Evolutionary conservation across 2,797 vertebrate species (phyloP).

Genomic region (Poeciliopsis gracilis): DNA sequence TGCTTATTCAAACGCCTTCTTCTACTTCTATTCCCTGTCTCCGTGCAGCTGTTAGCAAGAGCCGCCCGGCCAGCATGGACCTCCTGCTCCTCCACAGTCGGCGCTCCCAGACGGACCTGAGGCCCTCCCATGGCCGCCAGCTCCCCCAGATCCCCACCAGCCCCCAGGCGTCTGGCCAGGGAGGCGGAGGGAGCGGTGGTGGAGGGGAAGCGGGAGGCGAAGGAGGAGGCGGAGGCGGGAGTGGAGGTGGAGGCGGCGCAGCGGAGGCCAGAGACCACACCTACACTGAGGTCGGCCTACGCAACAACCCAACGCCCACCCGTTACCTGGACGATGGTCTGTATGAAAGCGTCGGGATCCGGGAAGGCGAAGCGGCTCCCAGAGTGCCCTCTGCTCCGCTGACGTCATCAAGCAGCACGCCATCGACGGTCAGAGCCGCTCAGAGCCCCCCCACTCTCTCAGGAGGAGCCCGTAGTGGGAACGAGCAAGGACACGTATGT

Average conservation of each 20-base stretch:
- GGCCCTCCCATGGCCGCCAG: conserved; percentile 72
- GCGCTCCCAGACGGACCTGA: conserved; percentile 77
- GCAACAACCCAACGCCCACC: conserved; percentile 67
- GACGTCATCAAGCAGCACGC: conserved; percentile 53
- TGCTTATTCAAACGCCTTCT: background rate
- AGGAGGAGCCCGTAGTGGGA: conserved; percentile 54
- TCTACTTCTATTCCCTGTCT: background rate
- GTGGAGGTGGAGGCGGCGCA: conserved; percentile 42
- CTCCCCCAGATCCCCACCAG: conserved; percentile 76
- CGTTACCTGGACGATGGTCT: conserved; percentile 78
- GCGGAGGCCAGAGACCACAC: conserved; percentile 74
- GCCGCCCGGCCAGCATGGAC: conserved; percentile 84
- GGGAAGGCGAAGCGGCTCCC: conserved; percentile 52
- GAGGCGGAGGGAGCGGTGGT: conserved; percentile 47
- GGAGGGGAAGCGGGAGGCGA: conserved; percentile 45
- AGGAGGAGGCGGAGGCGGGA: conserved; percentile 43
- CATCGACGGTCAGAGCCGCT: conserved; percentile 49
- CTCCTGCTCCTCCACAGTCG: conserved; percentile 81
- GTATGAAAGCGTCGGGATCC: conserved; percentile 81
- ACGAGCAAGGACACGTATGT: conserved; percentile 62
- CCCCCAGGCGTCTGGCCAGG: conserved; percentile 58
- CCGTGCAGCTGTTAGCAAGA: conserved; percentile 75
- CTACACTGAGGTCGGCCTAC: conserved; percentile 79
- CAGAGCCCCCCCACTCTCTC: conserved; percentile 65
- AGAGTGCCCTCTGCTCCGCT: conserved; percentile 57